These are phyloP conservation scores for Tribolium castaneum DNA, from an alignment of 1,140 invertebrate genomes.

Conservation along the genomic window DNA sequence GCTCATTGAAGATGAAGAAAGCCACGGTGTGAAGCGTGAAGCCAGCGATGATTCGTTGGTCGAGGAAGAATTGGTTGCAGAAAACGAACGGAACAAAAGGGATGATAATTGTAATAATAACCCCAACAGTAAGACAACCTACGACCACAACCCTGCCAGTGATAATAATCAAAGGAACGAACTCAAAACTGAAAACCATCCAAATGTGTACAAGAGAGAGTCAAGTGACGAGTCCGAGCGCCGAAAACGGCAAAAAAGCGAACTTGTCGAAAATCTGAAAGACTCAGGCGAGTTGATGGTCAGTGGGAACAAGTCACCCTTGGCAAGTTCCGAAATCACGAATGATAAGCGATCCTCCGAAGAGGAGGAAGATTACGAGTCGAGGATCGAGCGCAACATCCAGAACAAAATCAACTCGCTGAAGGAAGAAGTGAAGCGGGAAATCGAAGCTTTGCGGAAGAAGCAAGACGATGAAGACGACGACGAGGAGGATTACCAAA, in stretches of 20 bases:
- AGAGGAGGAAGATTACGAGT: slow-evolving; percentile 49
- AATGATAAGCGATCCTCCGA: slow-evolving; percentile 13
- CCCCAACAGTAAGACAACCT: not conserved
- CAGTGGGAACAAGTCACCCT: slow-evolving; percentile 55
- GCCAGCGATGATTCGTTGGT: slow-evolving; percentile 54
- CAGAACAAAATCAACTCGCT: slow-evolving; percentile 57
- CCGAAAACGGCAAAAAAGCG: slow-evolving; percentile 5
- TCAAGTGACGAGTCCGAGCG: not conserved
- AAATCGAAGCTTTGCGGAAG: slow-evolving; percentile 53
- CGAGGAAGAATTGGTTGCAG: no score
- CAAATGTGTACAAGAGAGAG: not conserved
- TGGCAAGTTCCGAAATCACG: slow-evolving; percentile 37
- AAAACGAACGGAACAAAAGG: slow-evolving; percentile 39
- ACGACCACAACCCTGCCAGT: not conserved
- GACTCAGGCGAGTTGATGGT: slow-evolving; percentile 53
- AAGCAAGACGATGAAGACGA: slow-evolving; percentile 25
- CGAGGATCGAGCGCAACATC: slow-evolving; percentile 55
- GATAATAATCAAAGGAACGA: not conserved
- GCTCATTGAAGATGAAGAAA: slow-evolving; percentile 53
- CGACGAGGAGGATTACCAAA: slow-evolving; percentile 30
- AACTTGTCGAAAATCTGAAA: slow-evolving; percentile 53
- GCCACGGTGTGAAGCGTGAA: slow-evolving; percentile 40
- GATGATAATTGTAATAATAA: slow-evolving; percentile 26
- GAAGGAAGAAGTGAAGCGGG: slow-evolving; percentile 60
- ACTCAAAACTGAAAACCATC: not conserved